Base-by-base conservation (phyloP, 1,140 invertebrate genomes). In the Notospermus geniculatus region DNA sequence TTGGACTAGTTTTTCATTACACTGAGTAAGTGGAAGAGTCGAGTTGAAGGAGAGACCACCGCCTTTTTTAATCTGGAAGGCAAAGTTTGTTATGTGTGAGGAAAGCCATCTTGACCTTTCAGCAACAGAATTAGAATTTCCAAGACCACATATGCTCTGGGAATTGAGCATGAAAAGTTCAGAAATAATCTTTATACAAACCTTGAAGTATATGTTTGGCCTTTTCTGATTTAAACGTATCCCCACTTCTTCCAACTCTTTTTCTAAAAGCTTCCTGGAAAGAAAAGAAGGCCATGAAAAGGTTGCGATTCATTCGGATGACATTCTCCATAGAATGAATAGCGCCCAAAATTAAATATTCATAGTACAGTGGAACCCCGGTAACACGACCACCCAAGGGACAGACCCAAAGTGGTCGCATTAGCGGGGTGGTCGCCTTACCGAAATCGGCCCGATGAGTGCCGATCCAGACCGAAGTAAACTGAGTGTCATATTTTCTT, bases 1-100 rank as follows among this genome's bases (percentile, higher is more conserved):
- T 83, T 98, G 94, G 50, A 99, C 93, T 84, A 99, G 85, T 85
- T 98, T 99, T 76, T 99, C 96, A 82, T 95, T 94, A 56, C 95
- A 87, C 81, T 91, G 91, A 0, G 95, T 97, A 25, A 99, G 82
- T 9, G 91, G 87, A 77, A 95, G 93, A 1, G 94, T 99, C 0
- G 95, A 90, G 74, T 97, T 99, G 73, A 99, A 98, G n/a, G 95
- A 94, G 11, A 99, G 82, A n/a, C 97, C 97, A 58, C 97, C 97
- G 50, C 91, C 93, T 84, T 98, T 97, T 80, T 98, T 98, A 62
- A 88, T 83, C 88, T 91, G 79, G 39, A 83, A 82, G 29, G 32
- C 60, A 41, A 64, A 62, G 59, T 54, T 1, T 53, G 54, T 2
- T 53, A 15, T 45, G 27, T 29, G n/a, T 59, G 32, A 63, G 19